Percentiles rank a stretch among this genome's conserved stretches.
phyloP scores from a whole-genome alignment of 2,888 invertebrate genomes.

The Drosophila percnosoma region DNA sequence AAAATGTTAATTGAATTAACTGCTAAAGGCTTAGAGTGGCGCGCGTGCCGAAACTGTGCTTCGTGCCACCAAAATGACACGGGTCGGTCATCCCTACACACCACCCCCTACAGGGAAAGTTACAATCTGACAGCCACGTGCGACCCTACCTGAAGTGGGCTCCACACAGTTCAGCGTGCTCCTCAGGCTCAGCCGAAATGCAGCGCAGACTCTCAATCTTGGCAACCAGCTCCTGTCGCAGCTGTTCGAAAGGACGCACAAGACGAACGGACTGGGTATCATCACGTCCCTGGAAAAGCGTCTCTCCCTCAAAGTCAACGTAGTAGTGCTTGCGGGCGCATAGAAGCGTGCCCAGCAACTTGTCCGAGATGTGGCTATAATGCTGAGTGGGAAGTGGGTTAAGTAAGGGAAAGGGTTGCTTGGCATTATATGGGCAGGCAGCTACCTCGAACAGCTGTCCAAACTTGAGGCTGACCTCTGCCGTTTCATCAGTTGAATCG shows the following conservation, averaged over 20 bases:
- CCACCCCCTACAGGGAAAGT: background rate
- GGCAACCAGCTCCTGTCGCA: conserved; percentile 87
- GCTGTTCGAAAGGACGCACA: conserved; percentile 89
- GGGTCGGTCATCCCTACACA: conserved; percentile 45
- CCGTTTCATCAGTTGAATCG: background rate
- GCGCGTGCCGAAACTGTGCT: conserved; percentile 59
- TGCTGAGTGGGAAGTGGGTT: conserved; percentile 86
- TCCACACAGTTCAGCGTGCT: conserved; percentile 24
- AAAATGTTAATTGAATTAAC: conserved; percentile 70
- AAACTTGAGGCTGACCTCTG: conserved; percentile 39
- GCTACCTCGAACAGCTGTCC: conserved; percentile 64
- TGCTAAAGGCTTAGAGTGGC: conserved; percentile 51
- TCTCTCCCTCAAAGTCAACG: conserved; percentile 96
- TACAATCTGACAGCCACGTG: conserved; percentile 22
- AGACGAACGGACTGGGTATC: conserved; percentile 94
- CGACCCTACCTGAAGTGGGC: conserved; percentile 17
- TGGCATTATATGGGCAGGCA: background rate
- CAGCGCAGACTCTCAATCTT: conserved; percentile 86
- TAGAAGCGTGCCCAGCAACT: conserved; percentile 96
- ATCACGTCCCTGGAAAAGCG: conserved; percentile 95
- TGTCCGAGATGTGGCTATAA: conserved; percentile 95
- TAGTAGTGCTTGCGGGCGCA: conserved; percentile 95
- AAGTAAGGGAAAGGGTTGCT: background rate
- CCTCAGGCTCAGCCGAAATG: conserved; percentile 18
- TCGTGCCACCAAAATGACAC: conserved; percentile 35